Percentiles rank a stretch among this genome's conserved stretches.
Evolutionary conservation across 2,888 invertebrate species (phyloP).

Genomic region (Steinernema scapterisci): DNA sequence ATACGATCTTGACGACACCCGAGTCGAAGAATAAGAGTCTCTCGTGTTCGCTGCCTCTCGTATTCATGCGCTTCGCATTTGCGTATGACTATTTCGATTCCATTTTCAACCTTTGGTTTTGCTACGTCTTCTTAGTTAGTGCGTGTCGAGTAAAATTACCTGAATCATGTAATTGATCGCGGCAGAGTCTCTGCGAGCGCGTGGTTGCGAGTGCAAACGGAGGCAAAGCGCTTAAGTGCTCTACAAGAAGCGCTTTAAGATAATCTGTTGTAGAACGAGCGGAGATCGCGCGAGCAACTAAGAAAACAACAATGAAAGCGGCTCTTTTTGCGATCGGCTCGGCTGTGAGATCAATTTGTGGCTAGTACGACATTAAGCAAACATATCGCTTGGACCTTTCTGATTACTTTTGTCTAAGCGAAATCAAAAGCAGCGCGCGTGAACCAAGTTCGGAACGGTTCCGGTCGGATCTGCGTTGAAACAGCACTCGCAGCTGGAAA

Average conservation of each 20-base stretch:
- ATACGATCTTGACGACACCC: conserved; percentile 10
- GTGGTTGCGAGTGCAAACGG: background rate
- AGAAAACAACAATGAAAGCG: conserved; percentile 5
- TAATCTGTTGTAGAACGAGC: background rate
- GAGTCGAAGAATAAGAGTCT: background rate
- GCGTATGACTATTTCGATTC: background rate
- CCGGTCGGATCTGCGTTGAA: background rate
- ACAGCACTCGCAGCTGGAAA: background rate
- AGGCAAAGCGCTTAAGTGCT: conserved; percentile 10
- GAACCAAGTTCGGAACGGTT: too few relatives aligned
- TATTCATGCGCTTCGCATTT: background rate
- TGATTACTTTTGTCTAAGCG: too few relatives aligned
- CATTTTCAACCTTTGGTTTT: background rate
- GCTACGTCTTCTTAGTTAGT: background rate
- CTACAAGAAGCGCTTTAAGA: background rate
- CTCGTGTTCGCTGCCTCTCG: background rate
- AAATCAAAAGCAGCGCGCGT: too few relatives aligned
- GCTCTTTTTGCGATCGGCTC: background rate
- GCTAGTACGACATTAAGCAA: conserved; percentile 10
- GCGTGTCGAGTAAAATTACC: background rate
- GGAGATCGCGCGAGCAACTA: background rate
- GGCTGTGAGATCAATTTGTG: background rate
- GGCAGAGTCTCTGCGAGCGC: background rate
- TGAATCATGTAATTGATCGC: background rate
- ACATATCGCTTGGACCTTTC: background rate